A percentile compares a stretch with the other conserved stretches of the same genome.
These are phyloP conservation scores for Ornithoptera alexandrae DNA, from an alignment of 2,888 invertebrate species.

Conservation along the genomic window DNA sequence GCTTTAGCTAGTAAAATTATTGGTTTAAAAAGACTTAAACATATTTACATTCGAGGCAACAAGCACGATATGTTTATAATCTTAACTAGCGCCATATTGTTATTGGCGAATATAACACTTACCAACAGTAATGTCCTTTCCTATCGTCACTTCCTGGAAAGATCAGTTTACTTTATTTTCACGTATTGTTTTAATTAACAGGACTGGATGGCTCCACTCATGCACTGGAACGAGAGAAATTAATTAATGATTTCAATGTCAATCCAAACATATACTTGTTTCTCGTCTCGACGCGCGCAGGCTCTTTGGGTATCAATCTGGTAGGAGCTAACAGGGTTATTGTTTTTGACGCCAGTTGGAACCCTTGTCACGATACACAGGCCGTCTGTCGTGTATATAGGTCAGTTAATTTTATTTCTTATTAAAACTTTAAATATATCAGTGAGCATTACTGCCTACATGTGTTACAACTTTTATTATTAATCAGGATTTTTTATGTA, in stretches of 20 bases:
- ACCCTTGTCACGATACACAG: slow-evolving; percentile 98
- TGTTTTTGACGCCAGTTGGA: slow-evolving; percentile 99
- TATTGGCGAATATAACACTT: too few relatives aligned
- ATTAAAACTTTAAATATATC: too few relatives aligned
- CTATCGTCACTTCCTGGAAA: too few relatives aligned
- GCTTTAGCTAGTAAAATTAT: too few relatives aligned
- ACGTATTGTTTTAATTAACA: slow-evolving; percentile 45
- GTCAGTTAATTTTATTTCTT: slow-evolving; percentile 38
- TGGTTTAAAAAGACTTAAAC: too few relatives aligned
- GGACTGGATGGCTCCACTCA: slow-evolving; percentile 97
- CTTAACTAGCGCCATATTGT: too few relatives aligned
- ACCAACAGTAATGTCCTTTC: too few relatives aligned
- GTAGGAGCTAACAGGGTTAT: slow-evolving; percentile 98
- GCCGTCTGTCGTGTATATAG: slow-evolving; percentile 97
- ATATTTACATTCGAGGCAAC: too few relatives aligned
- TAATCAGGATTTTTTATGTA: too few relatives aligned
- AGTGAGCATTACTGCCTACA: too few relatives aligned
- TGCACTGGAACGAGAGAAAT: slow-evolving; percentile 95
- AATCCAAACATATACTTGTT: slow-evolving; percentile 93
- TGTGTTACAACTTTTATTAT: too few relatives aligned
- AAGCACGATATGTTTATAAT: too few relatives aligned
- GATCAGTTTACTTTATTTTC: background rate
- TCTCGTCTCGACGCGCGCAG: slow-evolving; percentile 97
- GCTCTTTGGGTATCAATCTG: slow-evolving; percentile 97
- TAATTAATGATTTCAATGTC: slow-evolving; percentile 97